Evolutionary conservation across 2,888 invertebrate genomes (phyloP), one percentile per base, ranked within the genome.

Genomic region (Mayetiola destructor): DNA sequence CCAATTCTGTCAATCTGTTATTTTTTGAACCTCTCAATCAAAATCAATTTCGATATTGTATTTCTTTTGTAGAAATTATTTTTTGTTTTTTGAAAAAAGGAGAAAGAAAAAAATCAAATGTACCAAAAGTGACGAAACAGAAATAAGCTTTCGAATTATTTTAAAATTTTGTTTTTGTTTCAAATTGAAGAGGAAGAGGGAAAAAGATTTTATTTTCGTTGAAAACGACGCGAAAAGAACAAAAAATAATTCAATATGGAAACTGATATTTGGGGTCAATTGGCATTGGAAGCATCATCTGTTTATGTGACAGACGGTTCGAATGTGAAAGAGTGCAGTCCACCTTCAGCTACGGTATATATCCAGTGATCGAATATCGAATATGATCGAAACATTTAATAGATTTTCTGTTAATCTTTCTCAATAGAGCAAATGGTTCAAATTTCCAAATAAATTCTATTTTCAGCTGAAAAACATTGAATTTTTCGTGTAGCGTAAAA

Each of bases 251-350:
- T 55, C 57, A 69, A 59, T 58, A 83, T 84, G 84, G 83, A 84
- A 54, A 80, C 82, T 57, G 86, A 90, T 76, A 84, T 91, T 66
- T 89, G 90, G 89, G 88, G 89, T 55, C 90, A 91, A 72, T 75
- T 91, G 66, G 89, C 90, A 60, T 77, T 90, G 59, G 90, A 91
- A 73, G 87, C 88, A 57, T 84, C 85, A 64, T 88, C 88, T 74
- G 85, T 89, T 62, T 89, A 88, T 73, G 77, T 89, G 62, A 82
- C 82, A 39, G 89, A 89, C 73, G 86, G 84, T 61, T 85, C 85
- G 59, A 16, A 16, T 48, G 53, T 53, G 53, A 53, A 32, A 32
- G 75, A 83, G 64, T 80, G 85, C 68, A 88, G 88, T 71, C 88
- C 86, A 60, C 89, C 88, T 69, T 85, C 87, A 59, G 80, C 79